Percentiles rank a stretch among this genome's conserved stretches.
These are phyloP conservation scores for Caerostris darwini DNA, from an alignment of 1,140 invertebrate species.

Conservation along the genomic window DNA sequence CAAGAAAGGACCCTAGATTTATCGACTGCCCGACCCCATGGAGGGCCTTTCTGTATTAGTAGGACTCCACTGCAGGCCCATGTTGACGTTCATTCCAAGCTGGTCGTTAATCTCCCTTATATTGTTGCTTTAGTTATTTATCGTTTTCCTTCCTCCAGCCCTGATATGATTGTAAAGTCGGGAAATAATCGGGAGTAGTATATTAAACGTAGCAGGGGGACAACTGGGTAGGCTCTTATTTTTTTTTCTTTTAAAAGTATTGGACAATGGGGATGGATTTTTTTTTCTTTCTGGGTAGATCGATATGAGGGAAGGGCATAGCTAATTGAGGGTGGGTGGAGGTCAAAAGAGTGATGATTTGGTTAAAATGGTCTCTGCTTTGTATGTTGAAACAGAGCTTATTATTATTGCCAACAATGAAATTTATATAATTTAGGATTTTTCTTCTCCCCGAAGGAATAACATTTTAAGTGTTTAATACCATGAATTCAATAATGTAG, in stretches of 20 bases:
- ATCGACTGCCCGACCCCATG: constrained; percentile 55
- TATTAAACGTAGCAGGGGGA: constrained; percentile 28
- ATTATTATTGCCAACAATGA: neutral
- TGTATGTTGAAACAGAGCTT: neutral
- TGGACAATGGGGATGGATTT: neutral
- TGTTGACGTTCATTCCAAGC: constrained; percentile 58
- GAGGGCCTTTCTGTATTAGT: constrained; percentile 24
- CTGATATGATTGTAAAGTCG: constrained; percentile 29
- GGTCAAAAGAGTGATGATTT: neutral
- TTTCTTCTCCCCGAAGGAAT: too few species aligned
- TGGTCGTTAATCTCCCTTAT: constrained; percentile 46
- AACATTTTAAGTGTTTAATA: too few species aligned
- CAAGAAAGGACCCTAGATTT: constrained; percentile 64
- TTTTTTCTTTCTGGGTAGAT: neutral
- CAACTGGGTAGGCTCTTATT: neutral
- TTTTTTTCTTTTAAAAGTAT: neutral
- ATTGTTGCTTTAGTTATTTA: constrained; percentile 19
- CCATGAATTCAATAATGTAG: too few species aligned
- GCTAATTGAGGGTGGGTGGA: neutral
- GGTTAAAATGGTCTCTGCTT: neutral
- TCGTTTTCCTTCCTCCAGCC: neutral
- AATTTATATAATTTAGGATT: too few species aligned
- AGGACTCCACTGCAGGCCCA: neutral
- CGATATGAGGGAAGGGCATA: constrained; percentile 1
- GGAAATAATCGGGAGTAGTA: constrained; percentile 29